Percentiles rank a stretch among this genome's conserved stretches.
phyloP scores from a whole-genome alignment of 2,113 vertebrate genomes.

The Carassius carassius region DNA sequence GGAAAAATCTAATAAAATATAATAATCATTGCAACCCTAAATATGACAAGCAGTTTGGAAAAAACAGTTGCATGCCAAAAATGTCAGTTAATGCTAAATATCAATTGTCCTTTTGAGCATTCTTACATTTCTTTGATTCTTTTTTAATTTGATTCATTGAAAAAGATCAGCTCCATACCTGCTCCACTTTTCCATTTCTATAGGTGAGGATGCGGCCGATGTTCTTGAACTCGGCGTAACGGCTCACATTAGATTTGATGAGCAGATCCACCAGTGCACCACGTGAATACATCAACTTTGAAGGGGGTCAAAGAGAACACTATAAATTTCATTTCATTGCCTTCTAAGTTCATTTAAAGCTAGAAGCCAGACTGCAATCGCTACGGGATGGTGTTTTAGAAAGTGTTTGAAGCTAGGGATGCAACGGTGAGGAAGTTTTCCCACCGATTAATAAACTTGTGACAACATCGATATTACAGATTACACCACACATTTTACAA shows the following conservation, averaged over 20 bases:
- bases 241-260: constrained; percentile 95
- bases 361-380: not conserved
- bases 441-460: not conserved
- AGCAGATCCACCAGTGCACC: constrained; percentile 91
- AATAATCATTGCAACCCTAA: no score
- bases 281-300: constrained; percentile 87
- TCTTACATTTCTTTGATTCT: not conserved
- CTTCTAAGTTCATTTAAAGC: not conserved
- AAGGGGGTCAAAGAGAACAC: constrained; percentile 42
- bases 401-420: not conserved
- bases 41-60: no score
- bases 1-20: no score
- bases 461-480: not conserved
- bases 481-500: not conserved
- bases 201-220: constrained; percentile 86
- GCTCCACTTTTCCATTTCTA: constrained; percentile 81
- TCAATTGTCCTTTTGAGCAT: no score
- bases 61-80: no score
- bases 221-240: constrained; percentile 96
- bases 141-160: not conserved
- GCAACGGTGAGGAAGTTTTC: no score
- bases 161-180: constrained; percentile 70
- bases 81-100: no score
- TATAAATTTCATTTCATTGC: constrained; percentile 12
- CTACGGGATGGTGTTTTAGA: not conserved